Evolutionary conservation across 2,113 vertebrate species (phyloP), one percentile per base, ranked within the genome.

Genomic region (Erpornis zantholeuca): DNA sequence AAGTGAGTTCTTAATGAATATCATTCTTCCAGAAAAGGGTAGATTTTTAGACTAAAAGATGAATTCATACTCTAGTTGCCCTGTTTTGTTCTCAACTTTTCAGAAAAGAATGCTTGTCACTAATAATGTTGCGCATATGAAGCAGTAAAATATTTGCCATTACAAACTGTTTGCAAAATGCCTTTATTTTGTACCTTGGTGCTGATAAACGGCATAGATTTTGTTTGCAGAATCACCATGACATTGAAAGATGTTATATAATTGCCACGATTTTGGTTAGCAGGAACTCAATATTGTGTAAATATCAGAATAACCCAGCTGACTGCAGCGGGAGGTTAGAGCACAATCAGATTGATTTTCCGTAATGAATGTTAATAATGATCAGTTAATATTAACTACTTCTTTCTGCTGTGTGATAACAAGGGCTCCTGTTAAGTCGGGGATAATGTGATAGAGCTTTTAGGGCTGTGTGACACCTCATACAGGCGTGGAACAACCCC

Each of bases 201-300:
- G 73, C 82, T 83, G 91, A 81, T 87, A 94, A 94, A 88, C 0
- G 1, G 42, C 82, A 76, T 76, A 52, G 78, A 80, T 86, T 92
- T 92, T 91, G 47, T 91, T 94, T 97, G 90, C 82, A 90, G 78
- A 81, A 79, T 79, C 76, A 54, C 61, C 8, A 1, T 94, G 92
- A 94, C 92, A 92, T 97, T 97, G 91, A 88, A 87, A 91, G 65
- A 44, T 73, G 50, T 96, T 96, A 88, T 29, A n/a, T 94, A 96
- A 97, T 75, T 1, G 3, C 81, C 65, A 73, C 70, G 17, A 3
- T 88, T 97, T 88, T 91, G 76, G 87, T 79, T 69, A 92, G 75
- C 80, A 47, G 69, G 42, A 82, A 4, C 65, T 95, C 91, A 59
- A 59, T 94, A 90, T 94, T 94, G 80, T 92, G 94, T 92, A 96